Conservation (phyloP, 2,888 invertebrate genomes). For the Trachelus stipa region DNA sequence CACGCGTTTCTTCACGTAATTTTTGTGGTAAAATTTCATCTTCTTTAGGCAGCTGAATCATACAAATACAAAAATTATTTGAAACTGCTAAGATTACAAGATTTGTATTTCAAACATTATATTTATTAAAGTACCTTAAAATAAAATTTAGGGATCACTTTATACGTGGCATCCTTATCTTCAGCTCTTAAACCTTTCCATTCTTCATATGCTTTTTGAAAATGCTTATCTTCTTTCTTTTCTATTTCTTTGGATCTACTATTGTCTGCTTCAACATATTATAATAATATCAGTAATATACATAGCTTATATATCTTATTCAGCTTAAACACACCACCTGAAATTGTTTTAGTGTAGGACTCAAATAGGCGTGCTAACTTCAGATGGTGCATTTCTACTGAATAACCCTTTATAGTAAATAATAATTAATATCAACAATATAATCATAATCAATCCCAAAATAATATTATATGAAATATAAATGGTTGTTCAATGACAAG, state of each 20-base stretch:
- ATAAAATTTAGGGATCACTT: slow-evolving; percentile 80
- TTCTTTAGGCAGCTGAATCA: slow-evolving; percentile 75
- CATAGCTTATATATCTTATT: too few relatives aligned
- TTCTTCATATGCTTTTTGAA: slow-evolving; percentile 69
- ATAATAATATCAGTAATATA: neutral
- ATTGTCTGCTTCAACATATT: neutral
- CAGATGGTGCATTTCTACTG: too few relatives aligned
- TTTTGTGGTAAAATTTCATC: slow-evolving; percentile 84
- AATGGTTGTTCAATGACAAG: neutral
- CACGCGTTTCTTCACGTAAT: slow-evolving; percentile 88
- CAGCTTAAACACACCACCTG: too few relatives aligned
- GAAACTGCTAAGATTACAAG: neutral
- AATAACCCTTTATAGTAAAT: neutral
- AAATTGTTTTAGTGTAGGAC: too few relatives aligned
- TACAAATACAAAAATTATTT: slow-evolving; percentile 4
- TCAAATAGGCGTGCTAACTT: too few relatives aligned
- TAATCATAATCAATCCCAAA: neutral
- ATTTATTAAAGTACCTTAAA: slow-evolving; percentile 67
- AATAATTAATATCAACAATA: neutral
- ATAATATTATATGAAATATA: neutral
- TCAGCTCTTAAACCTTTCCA: slow-evolving; percentile 69
- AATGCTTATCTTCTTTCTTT: slow-evolving; percentile 70
- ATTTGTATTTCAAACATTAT: neutral
- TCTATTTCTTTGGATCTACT: slow-evolving; percentile 29
- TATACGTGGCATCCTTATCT: slow-evolving; percentile 68